Evolutionary conservation across 92 coral and sea anemone genomes (phyloP).

Genomic region (Plumapathes pennacea): DNA sequence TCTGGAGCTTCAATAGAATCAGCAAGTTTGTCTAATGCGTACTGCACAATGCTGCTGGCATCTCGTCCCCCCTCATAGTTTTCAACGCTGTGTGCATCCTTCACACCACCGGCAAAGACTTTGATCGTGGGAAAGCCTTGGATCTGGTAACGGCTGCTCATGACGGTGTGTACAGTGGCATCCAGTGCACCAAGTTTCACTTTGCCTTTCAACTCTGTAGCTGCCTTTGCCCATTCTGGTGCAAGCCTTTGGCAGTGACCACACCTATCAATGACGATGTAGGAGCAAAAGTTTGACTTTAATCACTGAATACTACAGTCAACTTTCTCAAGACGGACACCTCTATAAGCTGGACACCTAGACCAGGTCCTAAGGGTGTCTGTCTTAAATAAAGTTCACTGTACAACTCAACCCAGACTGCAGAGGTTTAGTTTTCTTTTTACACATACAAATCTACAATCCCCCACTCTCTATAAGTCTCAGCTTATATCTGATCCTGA

Average conservation of each 20-base stretch:
- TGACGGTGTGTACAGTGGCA: constrained; percentile 87
- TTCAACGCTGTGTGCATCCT: constrained; percentile 70
- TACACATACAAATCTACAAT: no score
- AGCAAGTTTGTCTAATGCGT: constrained; percentile 74
- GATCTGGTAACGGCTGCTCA: constrained; percentile 75
- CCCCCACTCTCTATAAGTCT: no score
- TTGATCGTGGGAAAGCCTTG: constrained; percentile 96
- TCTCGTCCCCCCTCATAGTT: constrained; percentile 82
- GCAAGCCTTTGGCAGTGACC: constrained; percentile 97
- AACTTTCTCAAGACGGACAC: no score
- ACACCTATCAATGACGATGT: constrained; percentile 92
- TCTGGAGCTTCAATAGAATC: constrained; percentile 89
- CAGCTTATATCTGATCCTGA: no score
- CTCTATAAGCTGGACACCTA: no score
- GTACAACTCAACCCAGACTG: no score
- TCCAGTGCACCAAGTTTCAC: constrained; percentile 87
- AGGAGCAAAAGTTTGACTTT: no score
- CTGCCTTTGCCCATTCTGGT: constrained; percentile 98
- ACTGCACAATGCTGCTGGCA: constrained; percentile 90
- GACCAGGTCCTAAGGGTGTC: no score
- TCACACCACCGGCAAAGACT: constrained; percentile 86
- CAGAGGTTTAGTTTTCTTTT: no score
- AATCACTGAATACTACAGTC: no score
- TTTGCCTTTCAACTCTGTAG: constrained; percentile 86
- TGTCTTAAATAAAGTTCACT: no score